Evolutionary conservation across 2,888 invertebrate species (phyloP), one percentile per base, ranked within the genome.

Genomic region (Pammene aurita): DNA sequence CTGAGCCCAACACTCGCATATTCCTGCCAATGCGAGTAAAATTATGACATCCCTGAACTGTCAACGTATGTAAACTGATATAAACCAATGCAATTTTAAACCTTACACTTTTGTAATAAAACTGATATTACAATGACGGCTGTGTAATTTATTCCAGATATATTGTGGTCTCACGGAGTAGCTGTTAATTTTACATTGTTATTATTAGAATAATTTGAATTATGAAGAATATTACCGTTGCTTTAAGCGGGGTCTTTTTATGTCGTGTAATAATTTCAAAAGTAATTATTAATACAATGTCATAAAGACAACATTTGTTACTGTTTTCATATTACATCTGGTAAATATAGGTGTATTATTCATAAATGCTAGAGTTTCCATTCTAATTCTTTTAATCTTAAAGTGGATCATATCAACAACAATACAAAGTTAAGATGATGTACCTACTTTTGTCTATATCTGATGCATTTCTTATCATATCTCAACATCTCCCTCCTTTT

Each of bases 101-200:
- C 35, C 35, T 61, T 48, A 14, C 7, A 4, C 48, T 2, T 14
- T 1, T 48, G 61, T 10, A 38, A 38, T 26, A 38, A 13, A 48
- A 50, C 10, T 50, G 11, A 7, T 10, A 14, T 13, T 48, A 5
- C 16, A 16, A n/a, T 38, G 7, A 38, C 44, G 46, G 35, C 13
- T 65, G 26, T 26, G 26, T 26, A 26, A 26, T 26, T 26, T 26
- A 26, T 56, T 54, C 34, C 44, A 10, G 54, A 54, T 34, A 18
- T 57, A 46, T 44, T 58, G 42, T n/a, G 26, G n/a, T 60, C 66
- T n/a, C 44, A 54, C 60, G 52, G 54, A 60, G 26, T 41, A 41
- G 48, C 65, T 66, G 48, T 57, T 41, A n/a, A 41, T 50, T 52
- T 16, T 57, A 14, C n/a, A 38, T 46, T 62, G 42, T 63, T 67